Evolutionary conservation across 1,140 invertebrate genomes (phyloP).

Genomic region (Eufriesea mexicana): DNA sequence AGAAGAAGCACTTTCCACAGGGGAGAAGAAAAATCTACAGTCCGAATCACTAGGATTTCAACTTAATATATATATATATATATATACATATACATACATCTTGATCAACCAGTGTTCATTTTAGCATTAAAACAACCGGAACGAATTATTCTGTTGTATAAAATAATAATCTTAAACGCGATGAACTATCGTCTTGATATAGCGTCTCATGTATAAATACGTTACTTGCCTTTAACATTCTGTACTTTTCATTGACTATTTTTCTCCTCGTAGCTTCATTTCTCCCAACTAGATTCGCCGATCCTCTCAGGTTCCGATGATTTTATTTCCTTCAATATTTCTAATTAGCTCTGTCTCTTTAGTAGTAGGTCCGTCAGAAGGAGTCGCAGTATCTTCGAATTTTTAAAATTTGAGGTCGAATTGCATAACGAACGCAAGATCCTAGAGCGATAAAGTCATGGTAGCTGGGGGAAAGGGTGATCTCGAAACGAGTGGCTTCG

Average conservation of each 20-base stretch:
- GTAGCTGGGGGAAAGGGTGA: conserved; percentile 38
- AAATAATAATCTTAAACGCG: conserved; percentile 37
- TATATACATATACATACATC: not conserved
- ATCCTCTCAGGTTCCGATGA: not conserved
- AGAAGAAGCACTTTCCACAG: conserved; percentile 27
- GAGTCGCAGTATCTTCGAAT: too few relatives aligned
- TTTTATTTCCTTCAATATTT: too few relatives aligned
- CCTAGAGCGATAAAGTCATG: conserved; percentile 11
- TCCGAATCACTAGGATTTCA: not conserved
- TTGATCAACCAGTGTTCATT: conserved; percentile 31
- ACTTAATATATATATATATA: not conserved
- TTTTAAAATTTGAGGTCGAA: not conserved
- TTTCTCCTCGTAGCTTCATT: not conserved
- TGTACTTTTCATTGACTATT: not conserved
- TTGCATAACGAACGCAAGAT: conserved; percentile 4
- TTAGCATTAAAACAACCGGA: conserved; percentile 19
- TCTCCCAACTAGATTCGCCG: not conserved
- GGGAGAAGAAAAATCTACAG: not conserved
- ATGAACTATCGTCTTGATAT: conserved; percentile 7
- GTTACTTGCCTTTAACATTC: not conserved
- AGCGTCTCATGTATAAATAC: not conserved
- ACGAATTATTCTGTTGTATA: conserved; percentile 38
- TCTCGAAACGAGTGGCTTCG: conserved; percentile 39
- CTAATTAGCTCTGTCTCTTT: not conserved
- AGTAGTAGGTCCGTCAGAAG: not conserved